A percentile compares a stretch with the other conserved stretches of the same genome.
Evolutionary conservation across 2,113 vertebrate genomes (phyloP).

Genomic region (Bos indicus): DNA sequence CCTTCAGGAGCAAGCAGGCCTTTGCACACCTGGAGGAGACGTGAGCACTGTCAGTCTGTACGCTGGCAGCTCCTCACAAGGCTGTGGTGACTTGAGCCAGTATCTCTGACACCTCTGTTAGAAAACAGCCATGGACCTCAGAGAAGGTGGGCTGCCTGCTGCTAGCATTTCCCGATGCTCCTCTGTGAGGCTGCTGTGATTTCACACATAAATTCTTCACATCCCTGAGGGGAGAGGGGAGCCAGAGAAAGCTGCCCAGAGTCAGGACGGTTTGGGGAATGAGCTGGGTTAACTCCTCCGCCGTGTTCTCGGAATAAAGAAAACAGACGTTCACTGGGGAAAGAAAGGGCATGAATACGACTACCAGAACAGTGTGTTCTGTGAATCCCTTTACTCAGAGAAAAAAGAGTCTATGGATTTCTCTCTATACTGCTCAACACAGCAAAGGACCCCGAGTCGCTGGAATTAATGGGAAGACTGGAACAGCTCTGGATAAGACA

Average conservation of each 20-base stretch:
- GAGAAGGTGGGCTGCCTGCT: neutral
- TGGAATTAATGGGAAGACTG: slow-evolving; percentile 20
- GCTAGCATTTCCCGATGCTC: neutral
- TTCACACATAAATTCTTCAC: neutral
- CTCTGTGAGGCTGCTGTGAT: neutral
- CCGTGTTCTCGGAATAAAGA: neutral
- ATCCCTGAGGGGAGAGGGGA: neutral
- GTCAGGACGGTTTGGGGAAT: neutral
- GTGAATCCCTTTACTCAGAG: neutral
- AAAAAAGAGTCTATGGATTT: neutral
- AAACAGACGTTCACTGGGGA: neutral
- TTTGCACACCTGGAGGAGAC: neutral
- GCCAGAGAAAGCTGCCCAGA: neutral
- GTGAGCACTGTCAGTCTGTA: neutral
- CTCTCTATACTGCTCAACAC: neutral
- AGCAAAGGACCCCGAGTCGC: slow-evolving; percentile 5
- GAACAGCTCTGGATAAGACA: slow-evolving; percentile 48
- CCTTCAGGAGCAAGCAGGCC: neutral
- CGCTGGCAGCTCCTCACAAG: neutral
- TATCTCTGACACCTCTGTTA: neutral
- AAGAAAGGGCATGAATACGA: neutral
- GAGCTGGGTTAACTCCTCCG: neutral
- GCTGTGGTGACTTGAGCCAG: neutral
- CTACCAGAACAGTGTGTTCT: neutral
- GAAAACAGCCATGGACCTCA: neutral